phyloP scores from a whole-genome alignment of 2,797 vertebrate genomes.

The Chanos chanos region DNA sequence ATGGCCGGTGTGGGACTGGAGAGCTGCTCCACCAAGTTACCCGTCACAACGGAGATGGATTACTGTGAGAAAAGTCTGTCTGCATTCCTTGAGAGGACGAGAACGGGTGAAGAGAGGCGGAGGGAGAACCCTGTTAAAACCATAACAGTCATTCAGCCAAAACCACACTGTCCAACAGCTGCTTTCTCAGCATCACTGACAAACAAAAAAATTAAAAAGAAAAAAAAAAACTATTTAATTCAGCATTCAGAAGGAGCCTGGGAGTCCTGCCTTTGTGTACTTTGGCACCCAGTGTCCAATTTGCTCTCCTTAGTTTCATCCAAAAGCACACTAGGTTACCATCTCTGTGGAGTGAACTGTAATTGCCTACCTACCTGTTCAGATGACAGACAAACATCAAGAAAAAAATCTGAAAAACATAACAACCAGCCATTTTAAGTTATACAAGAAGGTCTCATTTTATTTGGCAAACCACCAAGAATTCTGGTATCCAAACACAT shows the following conservation, averaged over 20 bases:
- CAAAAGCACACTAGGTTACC: constrained; percentile 12
- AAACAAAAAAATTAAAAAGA: neutral
- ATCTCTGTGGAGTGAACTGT: neutral
- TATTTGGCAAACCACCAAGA: constrained; percentile 1
- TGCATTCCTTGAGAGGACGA: constrained; percentile 31
- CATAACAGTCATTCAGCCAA: constrained; percentile 38
- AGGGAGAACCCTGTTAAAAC: constrained; percentile 41
- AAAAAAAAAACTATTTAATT: constrained; percentile 30
- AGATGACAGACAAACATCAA: constrained; percentile 18
- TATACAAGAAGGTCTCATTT: constrained; percentile 16
- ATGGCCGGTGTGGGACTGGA: neutral
- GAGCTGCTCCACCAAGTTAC: neutral
- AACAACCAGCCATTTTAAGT: constrained; percentile 15
- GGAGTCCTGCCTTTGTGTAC: constrained; percentile 26
- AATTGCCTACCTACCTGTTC: constrained; percentile 2
- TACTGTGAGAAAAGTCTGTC: constrained; percentile 37
- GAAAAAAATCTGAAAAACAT: constrained; percentile 30
- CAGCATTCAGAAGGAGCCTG: constrained; percentile 17
- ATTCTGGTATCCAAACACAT: neutral
- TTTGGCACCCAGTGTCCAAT: constrained; percentile 21
- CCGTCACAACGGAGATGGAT: constrained; percentile 22
- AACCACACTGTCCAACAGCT: constrained; percentile 47
- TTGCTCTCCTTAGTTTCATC: constrained; percentile 33
- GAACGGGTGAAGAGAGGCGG: neutral
- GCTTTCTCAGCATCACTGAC: constrained; percentile 33